These are phyloP conservation scores for Unio pictorum DNA, from an alignment of 2,888 invertebrate genomes.

Conservation along the genomic window DNA sequence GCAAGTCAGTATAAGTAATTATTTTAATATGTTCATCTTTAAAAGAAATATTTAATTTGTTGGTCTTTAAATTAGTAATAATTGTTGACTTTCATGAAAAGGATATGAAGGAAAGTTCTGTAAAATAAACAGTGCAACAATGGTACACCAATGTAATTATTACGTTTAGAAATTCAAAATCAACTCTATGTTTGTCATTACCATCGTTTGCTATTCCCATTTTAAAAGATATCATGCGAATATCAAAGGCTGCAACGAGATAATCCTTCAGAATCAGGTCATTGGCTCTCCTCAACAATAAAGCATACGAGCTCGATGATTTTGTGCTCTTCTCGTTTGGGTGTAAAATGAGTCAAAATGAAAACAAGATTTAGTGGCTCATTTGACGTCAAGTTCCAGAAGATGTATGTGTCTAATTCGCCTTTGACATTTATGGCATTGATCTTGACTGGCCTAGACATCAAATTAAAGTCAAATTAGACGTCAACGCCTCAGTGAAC, in stretches of 20 bases:
- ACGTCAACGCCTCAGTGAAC: constrained; percentile 4
- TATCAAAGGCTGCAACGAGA: constrained; percentile 34
- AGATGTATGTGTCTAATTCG: background rate
- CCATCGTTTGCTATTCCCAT: too few species aligned
- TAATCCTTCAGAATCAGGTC: constrained; percentile 4
- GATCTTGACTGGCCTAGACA: constrained; percentile 18
- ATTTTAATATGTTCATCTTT: too few species aligned
- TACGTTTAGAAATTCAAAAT: too few species aligned
- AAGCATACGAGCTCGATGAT: constrained; percentile 2
- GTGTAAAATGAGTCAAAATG: constrained; percentile 8
- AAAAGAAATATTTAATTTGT: too few species aligned
- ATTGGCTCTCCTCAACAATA: constrained; percentile 2
- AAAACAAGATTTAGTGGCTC: constrained; percentile 3
- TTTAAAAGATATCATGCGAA: too few species aligned
- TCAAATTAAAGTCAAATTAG: constrained; percentile 4
- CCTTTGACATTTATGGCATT: constrained; percentile 10
- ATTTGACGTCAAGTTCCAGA: background rate
- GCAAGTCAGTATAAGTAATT: too few species aligned
- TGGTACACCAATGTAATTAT: too few species aligned
- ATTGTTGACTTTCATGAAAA: too few species aligned
- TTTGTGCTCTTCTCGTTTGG: constrained; percentile 9
- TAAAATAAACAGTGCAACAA: too few species aligned
- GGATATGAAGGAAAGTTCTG: too few species aligned
- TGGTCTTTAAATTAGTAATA: too few species aligned
- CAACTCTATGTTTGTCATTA: too few species aligned